These are phyloP conservation scores for Tortricodes alternella DNA, from an alignment of 2,888 invertebrate species.

Conservation along the genomic window DNA sequence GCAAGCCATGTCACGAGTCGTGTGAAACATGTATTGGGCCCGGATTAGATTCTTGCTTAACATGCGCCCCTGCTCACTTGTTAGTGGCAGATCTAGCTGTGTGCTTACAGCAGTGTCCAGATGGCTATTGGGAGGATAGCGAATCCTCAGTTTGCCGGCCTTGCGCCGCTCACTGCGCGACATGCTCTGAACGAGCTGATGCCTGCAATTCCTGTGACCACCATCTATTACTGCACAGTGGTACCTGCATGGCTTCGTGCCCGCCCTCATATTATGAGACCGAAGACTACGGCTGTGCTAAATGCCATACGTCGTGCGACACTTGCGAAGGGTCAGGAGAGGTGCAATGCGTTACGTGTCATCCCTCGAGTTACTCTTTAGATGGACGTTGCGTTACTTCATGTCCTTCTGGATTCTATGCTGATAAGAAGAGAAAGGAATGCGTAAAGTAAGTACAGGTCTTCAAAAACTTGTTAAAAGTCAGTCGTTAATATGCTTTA, in stretches of 20 bases:
- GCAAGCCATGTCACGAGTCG: constrained; percentile 94
- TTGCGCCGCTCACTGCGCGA: constrained; percentile 93
- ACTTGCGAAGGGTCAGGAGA: constrained; percentile 91
- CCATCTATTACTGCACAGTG: constrained; percentile 91
- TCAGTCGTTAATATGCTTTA: too few relatives aligned
- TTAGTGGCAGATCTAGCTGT: constrained; percentile 92
- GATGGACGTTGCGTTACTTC: constrained; percentile 87
- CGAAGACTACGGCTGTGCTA: constrained; percentile 92
- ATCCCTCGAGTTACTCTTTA: constrained; percentile 86
- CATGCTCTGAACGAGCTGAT: constrained; percentile 91
- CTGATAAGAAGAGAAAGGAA: constrained; percentile 90
- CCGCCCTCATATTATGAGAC: constrained; percentile 92
- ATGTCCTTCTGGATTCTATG: constrained; percentile 89
- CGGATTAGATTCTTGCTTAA: constrained; percentile 92
- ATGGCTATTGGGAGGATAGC: constrained; percentile 92
- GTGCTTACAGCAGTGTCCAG: constrained; percentile 94
- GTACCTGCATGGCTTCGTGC: constrained; percentile 92
- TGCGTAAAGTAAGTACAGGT: constrained; percentile 84
- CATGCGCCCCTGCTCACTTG: constrained; percentile 92
- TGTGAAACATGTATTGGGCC: constrained; percentile 95
- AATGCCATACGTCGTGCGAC: constrained; percentile 90
- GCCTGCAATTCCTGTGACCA: constrained; percentile 94
- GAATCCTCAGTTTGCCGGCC: constrained; percentile 90
- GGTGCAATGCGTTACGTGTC: constrained; percentile 92
- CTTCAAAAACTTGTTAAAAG: too few relatives aligned